Evolutionary conservation across 2,888 invertebrate genomes (phyloP).

Genomic region (Gymnoscelis rufifasciata): DNA sequence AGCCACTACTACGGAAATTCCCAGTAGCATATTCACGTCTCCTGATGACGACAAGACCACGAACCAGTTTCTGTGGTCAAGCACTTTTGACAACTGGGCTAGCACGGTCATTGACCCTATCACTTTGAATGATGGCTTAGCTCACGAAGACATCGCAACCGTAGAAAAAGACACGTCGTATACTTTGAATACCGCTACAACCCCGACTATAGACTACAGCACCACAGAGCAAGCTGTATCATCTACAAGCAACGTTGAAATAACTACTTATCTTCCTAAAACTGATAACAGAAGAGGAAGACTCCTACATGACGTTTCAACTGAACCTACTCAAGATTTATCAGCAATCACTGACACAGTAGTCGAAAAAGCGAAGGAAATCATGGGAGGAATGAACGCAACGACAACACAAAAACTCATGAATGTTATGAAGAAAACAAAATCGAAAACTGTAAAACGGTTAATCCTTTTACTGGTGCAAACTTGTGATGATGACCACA

Average conservation of each 20-base stretch:
- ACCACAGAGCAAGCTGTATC: slow-evolving; percentile 54
- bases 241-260: slow-evolving; percentile 50
- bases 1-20: slow-evolving; percentile 47
- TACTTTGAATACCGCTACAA: slow-evolving; percentile 41
- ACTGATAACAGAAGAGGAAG: slow-evolving; percentile 57
- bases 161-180: slow-evolving; percentile 24
- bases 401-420: slow-evolving; percentile 86
- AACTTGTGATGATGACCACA: slow-evolving; percentile 86
- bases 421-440: slow-evolving; percentile 89
- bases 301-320: slow-evolving; percentile 55
- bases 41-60: slow-evolving; percentile 65
- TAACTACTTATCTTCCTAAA: slow-evolving; percentile 43
- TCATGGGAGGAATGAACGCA: slow-evolving; percentile 86
- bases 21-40: slow-evolving; percentile 57
- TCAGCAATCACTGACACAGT: slow-evolving; percentile 83
- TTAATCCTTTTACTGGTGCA: slow-evolving; percentile 87
- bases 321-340: slow-evolving; percentile 77
- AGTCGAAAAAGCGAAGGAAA: slow-evolving; percentile 84
- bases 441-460: slow-evolving; percentile 85
- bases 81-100: slow-evolving; percentile 78
- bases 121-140: slow-evolving; percentile 84
- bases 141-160: slow-evolving; percentile 39
- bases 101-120: slow-evolving; percentile 86
- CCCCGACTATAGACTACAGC: slow-evolving; percentile 45
- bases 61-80: slow-evolving; percentile 66